Conservation (phyloP, 2,888 invertebrate species). For the Ceriagrion tenellum region DNA sequence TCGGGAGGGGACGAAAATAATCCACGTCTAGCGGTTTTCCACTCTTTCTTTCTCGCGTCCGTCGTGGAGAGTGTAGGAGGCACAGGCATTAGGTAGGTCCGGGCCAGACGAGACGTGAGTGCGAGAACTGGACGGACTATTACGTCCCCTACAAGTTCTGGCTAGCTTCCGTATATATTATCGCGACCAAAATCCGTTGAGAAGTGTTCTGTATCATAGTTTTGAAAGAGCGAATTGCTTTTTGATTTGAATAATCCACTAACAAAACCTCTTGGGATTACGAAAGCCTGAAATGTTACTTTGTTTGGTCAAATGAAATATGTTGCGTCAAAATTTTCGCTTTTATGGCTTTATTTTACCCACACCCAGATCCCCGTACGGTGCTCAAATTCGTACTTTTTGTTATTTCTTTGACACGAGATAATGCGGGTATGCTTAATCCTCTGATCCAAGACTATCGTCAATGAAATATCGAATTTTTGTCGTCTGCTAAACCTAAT, state of each 20-base stretch:
- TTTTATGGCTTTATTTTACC: too few species aligned
- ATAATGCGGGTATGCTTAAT: too few species aligned
- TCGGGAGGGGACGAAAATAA: conserved; percentile 36
- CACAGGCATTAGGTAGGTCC: neutral
- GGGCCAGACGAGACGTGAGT: neutral
- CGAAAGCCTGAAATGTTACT: too few species aligned
- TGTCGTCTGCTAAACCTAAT: neutral
- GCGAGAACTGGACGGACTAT: too few species aligned
- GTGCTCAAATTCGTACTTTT: too few species aligned
- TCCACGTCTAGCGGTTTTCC: conserved; percentile 51
- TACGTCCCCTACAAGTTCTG: neutral
- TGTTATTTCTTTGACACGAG: too few species aligned
- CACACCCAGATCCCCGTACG: too few species aligned
- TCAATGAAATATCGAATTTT: too few species aligned
- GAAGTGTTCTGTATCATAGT: neutral
- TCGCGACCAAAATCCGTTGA: neutral
- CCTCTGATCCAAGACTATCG: neutral
- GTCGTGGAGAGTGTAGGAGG: neutral
- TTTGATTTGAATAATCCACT: neutral
- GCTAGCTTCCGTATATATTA: neutral
- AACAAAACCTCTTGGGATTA: too few species aligned
- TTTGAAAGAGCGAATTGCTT: neutral
- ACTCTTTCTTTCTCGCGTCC: neutral
- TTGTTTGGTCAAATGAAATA: too few species aligned
- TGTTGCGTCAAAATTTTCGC: too few species aligned